phyloP scores from a whole-genome alignment of 2,888 invertebrate species.

The Pherbina coryleti region DNA sequence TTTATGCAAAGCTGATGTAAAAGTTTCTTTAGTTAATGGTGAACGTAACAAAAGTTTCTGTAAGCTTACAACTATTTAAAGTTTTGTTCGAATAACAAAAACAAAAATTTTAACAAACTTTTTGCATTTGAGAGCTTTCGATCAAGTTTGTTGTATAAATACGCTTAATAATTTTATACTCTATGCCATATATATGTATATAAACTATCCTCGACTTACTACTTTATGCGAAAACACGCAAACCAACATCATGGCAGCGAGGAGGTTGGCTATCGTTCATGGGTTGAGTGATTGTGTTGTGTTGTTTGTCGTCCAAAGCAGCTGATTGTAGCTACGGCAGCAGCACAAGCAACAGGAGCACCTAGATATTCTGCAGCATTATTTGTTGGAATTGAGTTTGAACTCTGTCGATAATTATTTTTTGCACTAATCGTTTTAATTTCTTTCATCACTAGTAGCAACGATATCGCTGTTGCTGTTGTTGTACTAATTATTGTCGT shows the following conservation, averaged over 20 bases:
- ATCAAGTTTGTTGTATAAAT: background rate
- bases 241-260: background rate
- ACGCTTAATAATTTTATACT: background rate
- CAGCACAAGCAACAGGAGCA: background rate
- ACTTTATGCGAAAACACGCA: background rate
- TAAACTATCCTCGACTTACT: constrained; percentile 9
- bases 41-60: too few relatives aligned
- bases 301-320: constrained; percentile 1
- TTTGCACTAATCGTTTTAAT: background rate
- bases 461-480: background rate
- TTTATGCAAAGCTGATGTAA: too few relatives aligned
- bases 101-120: background rate
- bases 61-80: too few relatives aligned
- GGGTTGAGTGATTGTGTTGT: background rate
- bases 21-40: too few relatives aligned
- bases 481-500: background rate
- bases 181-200: background rate
- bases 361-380: background rate
- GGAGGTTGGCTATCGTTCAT: background rate
- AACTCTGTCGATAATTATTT: background rate
- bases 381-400: background rate
- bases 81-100: too few relatives aligned
- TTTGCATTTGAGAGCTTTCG: background rate
- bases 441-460: background rate
- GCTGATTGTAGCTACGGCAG: background rate